A percentile compares a stretch with the other conserved stretches of the same genome.
These are phyloP conservation scores for Tupaia tana DNA, from an alignment of 2,113 vertebrate genomes.

Conservation along the genomic window DNA sequence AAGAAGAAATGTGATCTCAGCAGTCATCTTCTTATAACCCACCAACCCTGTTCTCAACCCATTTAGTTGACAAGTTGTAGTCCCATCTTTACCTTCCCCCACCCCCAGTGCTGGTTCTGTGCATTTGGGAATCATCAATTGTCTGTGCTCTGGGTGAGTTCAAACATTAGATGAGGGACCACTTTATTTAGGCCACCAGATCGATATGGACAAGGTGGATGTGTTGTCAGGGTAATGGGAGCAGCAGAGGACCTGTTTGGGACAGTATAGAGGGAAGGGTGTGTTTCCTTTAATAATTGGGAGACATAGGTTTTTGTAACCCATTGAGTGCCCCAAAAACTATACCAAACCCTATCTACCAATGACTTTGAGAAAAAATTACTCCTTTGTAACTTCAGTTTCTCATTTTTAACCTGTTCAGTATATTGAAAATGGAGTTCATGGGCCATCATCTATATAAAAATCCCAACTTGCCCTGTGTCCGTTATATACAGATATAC, in stretches of 20 bases:
- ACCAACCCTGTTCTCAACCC: background rate
- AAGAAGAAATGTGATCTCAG: background rate
- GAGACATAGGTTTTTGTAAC: background rate
- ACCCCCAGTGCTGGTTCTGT: background rate
- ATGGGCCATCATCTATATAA: background rate
- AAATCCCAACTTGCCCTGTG: background rate
- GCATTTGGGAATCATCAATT: background rate
- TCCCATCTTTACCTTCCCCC: background rate
- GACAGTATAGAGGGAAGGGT: background rate
- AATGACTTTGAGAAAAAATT: background rate
- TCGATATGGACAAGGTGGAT: background rate
- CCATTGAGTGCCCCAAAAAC: background rate
- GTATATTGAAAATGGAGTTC: background rate
- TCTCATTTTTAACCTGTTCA: slow-evolving; percentile 1
- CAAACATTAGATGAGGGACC: background rate
- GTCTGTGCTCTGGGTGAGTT: background rate
- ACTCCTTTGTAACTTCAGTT: background rate
- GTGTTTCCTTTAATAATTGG: background rate
- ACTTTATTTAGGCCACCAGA: background rate
- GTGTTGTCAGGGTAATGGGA: background rate
- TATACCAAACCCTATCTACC: background rate
- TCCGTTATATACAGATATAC: background rate
- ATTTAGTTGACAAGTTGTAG: background rate
- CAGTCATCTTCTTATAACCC: background rate
- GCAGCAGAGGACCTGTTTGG: background rate